Conservation (phyloP, 2,113 vertebrate species). For the Phaethon lepturus region DNA sequence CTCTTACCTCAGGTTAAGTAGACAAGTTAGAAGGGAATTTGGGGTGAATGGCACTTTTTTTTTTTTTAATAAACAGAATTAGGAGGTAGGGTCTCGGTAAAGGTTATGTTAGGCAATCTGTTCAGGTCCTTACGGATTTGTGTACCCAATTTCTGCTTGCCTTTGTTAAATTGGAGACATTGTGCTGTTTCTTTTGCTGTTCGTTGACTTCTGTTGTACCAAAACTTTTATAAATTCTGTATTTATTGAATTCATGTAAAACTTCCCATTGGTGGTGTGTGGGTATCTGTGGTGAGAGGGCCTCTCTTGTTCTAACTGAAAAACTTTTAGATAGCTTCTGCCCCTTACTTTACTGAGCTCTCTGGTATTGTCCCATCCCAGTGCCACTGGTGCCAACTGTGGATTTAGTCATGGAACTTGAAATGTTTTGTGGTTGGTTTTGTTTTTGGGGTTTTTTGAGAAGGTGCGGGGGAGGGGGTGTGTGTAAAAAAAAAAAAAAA, state of each 20-base stretch:
- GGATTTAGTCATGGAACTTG: neutral
- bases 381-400: neutral
- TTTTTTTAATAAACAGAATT: neutral
- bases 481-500: no score
- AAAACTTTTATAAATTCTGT: neutral
- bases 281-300: neutral
- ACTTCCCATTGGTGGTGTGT: neutral
- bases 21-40: neutral
- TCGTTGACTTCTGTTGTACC: neutral
- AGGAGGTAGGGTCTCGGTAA: neutral
- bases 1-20: neutral
- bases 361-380: neutral
- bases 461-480: fast-evolving
- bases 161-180: neutral
- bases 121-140: neutral
- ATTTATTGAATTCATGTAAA: neutral
- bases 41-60: neutral
- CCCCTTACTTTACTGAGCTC: neutral
- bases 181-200: neutral
- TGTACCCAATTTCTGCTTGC: neutral
- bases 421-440: neutral
- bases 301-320: neutral
- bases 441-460: neutral
- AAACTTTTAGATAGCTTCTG: neutral
- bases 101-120: neutral